Evolutionary conservation across 1,140 invertebrate species (phyloP).

Genomic region (Pemphigus obesinymphae): DNA sequence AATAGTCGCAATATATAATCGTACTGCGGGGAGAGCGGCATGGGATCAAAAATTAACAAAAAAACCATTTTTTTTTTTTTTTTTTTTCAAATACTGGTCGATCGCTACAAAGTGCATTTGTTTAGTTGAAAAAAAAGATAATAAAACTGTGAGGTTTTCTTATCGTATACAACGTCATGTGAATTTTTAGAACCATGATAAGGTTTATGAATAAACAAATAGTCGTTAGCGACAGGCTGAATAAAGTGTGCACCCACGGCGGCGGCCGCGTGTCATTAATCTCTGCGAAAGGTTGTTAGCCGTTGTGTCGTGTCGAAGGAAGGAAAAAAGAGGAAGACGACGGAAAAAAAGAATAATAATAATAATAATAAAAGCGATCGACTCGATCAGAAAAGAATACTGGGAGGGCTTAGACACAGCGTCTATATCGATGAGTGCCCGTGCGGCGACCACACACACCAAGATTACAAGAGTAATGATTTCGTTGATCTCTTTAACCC

Average conservation of each 20-base stretch:
- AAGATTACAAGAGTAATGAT: not conserved
- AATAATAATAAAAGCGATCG: not conserved
- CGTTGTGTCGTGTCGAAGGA: conserved; percentile 4
- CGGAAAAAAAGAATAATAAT: not conserved
- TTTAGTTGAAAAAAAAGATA: too few species aligned
- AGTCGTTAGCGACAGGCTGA: not conserved
- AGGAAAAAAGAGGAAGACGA: not conserved
- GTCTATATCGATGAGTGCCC: not conserved
- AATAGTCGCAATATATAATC: not conserved
- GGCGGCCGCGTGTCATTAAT: not conserved
- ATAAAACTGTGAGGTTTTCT: too few species aligned
- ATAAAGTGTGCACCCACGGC: not conserved
- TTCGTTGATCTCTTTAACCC: conserved; percentile 23
- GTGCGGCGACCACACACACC: conserved; percentile 9
- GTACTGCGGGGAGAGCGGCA: too few species aligned
- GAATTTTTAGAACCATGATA: not conserved
- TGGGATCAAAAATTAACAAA: too few species aligned
- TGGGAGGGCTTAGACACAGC: not conserved
- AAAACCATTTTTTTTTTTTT: too few species aligned
- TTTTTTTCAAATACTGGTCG: too few species aligned
- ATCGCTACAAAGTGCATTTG: too few species aligned
- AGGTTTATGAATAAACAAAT: not conserved
- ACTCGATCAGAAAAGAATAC: conserved; percentile 1
- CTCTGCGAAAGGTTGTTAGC: conserved; percentile 15
- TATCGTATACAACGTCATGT: not conserved